These are phyloP conservation scores for Diphyllodes magnificus DNA, from an alignment of 2,113 vertebrate species.

Conservation along the genomic window DNA sequence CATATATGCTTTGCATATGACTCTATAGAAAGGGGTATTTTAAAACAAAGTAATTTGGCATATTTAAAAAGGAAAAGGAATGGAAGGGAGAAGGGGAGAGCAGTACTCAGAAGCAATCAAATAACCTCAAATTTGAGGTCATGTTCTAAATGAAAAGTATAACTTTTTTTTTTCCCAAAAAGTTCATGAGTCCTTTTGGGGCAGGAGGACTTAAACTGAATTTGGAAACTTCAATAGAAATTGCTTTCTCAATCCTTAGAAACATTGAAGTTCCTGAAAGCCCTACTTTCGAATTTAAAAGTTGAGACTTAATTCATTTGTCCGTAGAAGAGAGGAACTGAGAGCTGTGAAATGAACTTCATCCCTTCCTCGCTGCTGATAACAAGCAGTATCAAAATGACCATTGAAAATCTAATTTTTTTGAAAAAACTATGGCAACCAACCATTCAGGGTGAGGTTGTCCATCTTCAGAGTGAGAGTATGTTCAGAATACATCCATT, in stretches of 20 bases:
- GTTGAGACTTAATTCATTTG: not conserved
- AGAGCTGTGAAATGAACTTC: not conserved
- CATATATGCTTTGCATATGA: not conserved
- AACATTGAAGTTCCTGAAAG: not conserved
- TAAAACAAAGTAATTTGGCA: constrained; percentile 21
- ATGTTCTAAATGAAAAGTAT: not conserved
- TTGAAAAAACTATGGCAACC: rapidly evolving
- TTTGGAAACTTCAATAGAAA: not conserved
- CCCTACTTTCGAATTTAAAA: not conserved
- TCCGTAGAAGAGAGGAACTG: not conserved
- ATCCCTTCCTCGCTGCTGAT: not conserved
- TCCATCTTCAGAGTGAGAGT: not conserved
- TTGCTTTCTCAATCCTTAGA: not conserved
- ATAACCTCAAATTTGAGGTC: not conserved
- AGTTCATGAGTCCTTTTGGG: not conserved
- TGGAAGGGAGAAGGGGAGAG: not conserved
- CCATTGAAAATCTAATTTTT: not conserved
- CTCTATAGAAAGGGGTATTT: not conserved
- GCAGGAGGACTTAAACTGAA: not conserved
- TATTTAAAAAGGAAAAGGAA: constrained; percentile 6
- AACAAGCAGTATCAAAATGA: not conserved
- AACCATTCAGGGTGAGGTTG: not conserved
- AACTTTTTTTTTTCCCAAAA: not conserved
- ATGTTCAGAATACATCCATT: not conserved
- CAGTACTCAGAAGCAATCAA: not conserved